A percentile compares a stretch with the other conserved stretches of the same genome.
Evolutionary conservation across 2,797 vertebrate species (phyloP).

Genomic region (Sebastes hubbsi): DNA sequence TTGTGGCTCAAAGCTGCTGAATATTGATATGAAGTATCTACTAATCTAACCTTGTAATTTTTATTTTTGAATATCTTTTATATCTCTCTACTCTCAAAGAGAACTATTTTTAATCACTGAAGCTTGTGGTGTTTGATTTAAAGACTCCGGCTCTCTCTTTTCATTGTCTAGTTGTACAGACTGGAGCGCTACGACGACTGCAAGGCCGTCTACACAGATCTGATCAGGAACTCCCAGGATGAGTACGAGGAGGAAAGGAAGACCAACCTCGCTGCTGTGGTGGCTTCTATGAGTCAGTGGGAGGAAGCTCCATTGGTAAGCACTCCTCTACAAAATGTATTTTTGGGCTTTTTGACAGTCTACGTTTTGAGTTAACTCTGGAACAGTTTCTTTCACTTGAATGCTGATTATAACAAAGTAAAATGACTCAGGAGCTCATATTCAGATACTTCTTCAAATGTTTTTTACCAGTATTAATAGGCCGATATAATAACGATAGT

Average conservation of each 20-base stretch:
- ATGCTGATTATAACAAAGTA: neutral
- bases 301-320: slow-evolving; percentile 87
- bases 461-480: no score
- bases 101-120: neutral
- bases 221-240: slow-evolving; percentile 98
- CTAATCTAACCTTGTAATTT: neutral
- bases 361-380: no score
- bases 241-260: slow-evolving; percentile 99
- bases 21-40: neutral
- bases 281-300: slow-evolving; percentile 95
- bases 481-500: no score
- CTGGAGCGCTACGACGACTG: slow-evolving; percentile 94
- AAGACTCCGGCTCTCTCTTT: neutral
- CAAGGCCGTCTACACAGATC: slow-evolving; percentile 91
- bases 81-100: neutral
- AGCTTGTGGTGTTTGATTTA: neutral
- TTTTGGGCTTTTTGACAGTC: neutral
- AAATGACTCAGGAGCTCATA: neutral
- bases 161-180: slow-evolving; percentile 87
- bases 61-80: neutral
- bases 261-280: slow-evolving; percentile 95
- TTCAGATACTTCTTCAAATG: neutral
- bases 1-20: neutral
- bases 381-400: neutral
- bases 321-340: neutral